These are phyloP conservation scores for Porites divaricata DNA, from an alignment of 92 coral and sea anemone genomes.

Conservation along the genomic window DNA sequence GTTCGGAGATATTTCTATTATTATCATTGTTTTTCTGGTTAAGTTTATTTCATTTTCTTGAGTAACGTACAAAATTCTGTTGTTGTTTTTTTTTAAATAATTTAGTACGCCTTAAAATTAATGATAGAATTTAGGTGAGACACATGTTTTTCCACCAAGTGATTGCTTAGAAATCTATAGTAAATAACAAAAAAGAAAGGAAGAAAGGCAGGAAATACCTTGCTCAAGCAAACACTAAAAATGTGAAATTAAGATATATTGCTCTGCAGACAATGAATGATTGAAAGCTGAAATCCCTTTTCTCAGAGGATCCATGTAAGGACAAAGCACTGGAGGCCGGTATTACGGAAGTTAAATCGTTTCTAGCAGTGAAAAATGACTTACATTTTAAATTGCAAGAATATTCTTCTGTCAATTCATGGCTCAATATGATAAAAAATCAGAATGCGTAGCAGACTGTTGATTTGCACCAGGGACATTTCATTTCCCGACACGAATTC, in stretches of 20 bases:
- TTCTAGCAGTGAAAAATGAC: neutral
- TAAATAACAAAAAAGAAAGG: neutral
- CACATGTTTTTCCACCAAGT: too few species aligned
- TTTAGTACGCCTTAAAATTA: neutral
- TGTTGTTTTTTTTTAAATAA: too few species aligned
- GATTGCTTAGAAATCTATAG: neutral
- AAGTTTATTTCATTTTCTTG: too few species aligned
- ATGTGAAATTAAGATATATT: neutral
- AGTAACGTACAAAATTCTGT: neutral
- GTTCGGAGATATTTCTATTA: too few species aligned
- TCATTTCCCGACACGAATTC: slow-evolving; percentile 18
- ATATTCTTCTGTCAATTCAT: neutral
- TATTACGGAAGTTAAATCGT: neutral
- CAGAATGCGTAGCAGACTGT: neutral
- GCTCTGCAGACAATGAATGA: neutral
- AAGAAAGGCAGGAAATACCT: too few species aligned
- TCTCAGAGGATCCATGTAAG: neutral
- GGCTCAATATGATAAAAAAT: neutral
- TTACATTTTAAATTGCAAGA: neutral
- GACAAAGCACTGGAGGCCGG: neutral
- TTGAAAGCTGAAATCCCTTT: neutral
- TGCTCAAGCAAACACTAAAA: neutral
- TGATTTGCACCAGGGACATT: neutral
- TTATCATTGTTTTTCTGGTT: too few species aligned
- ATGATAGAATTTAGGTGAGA: too few species aligned